Base-by-base conservation (phyloP, 2,888 invertebrate genomes). In the Choristoneura rosaceana region DNA sequence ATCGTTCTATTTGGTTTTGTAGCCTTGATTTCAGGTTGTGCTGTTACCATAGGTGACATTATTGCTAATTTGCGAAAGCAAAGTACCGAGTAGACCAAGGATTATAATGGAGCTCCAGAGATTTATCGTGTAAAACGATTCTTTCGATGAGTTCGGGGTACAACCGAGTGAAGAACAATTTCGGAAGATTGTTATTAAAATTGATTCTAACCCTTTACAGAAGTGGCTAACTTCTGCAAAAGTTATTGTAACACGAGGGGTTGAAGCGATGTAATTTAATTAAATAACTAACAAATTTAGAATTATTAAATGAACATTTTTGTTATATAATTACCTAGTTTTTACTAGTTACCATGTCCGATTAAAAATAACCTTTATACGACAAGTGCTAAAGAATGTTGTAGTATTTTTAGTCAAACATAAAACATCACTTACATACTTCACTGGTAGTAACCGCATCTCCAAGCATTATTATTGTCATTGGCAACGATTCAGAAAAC, bases 21-120 rank as follows among this genome's bases (percentile, higher is more conserved):
- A 69, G 96, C 96, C 4, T 84, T 97, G 59, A 74, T 96, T 8
- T 95, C 96, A 2, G 97, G 97, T 0, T 89, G 91, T 69, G 77
- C 87, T 3, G 87, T 93, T 2, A 87, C 93, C 8, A 80, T 94
- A 77, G 75, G 81, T 33, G 94, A 94, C 73, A 89, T 93, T 17
- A 82, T 90, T 50, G 76, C 79, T 14, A 86, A 81, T 68, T 76
- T 89, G 89, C 80, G 96, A 95, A 85, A 96, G 95, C 80, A 84
- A 81, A 81, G 76, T 45, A 50, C 64, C 15, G 64, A 0, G 33
- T 50, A 15, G 61, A 34, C 47, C n/a, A 58, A 17, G 0, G 25
- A 33, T 33, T 4, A n/a, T n/a, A 8, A 17, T 61, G 15, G 15
- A 10, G 7, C 55, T 52, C 10, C 34, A 34, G n/a, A 38, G 33